Base-by-base conservation (phyloP, 1,140 invertebrate genomes). In the Augochlora pura region DNA sequence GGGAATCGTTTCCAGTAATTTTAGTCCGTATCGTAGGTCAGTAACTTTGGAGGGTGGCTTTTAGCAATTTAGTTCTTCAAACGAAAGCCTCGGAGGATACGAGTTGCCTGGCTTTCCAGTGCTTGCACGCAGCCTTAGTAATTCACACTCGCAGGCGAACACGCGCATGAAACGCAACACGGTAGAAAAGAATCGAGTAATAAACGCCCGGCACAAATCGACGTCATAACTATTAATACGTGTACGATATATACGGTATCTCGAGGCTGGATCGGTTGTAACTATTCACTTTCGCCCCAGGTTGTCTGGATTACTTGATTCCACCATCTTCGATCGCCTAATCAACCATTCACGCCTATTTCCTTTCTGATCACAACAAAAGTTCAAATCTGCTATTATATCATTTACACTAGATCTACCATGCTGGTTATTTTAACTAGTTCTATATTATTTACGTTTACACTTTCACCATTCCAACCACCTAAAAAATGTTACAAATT, bases 171-270 rank as follows among this genome's bases (percentile, higher is more conserved):
- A 62, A 60, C 14, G 73, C 70, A 57, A 57, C 10, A 49, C 59
- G 60, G 42, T 54, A 42, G 62, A 72, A 80, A 75, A 75, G 49
- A 73, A 14, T 62, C 39, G 16, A 32, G 65, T 65, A 71, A 77
- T 77, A 70, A 77, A 81, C 79, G 67, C 74, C 10, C 39, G 16
- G 21, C 38, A 57, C 46, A 67, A 68, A 81, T 81, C 73, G 66
- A 65, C 79, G 74, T 70, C 74, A 76, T 81, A 81, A 77, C 79
- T 81, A 81, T 81, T 81, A 76, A 81, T 70, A 69, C 74, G 54
- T 38, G 65, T 42, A 65, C 79, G 74, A 81, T 81, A 77, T 77
- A 70, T 77, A 70, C 66, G 27, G 46, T 52, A n/a, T 70, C 66
- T 77, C 74, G 74, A 52, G 66, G 66, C n/a, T 59, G 49, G 59